Evolutionary conservation across 2,888 invertebrate species (phyloP), one percentile per base, ranked within the genome.

Genomic region (Drosophila leonis): DNA sequence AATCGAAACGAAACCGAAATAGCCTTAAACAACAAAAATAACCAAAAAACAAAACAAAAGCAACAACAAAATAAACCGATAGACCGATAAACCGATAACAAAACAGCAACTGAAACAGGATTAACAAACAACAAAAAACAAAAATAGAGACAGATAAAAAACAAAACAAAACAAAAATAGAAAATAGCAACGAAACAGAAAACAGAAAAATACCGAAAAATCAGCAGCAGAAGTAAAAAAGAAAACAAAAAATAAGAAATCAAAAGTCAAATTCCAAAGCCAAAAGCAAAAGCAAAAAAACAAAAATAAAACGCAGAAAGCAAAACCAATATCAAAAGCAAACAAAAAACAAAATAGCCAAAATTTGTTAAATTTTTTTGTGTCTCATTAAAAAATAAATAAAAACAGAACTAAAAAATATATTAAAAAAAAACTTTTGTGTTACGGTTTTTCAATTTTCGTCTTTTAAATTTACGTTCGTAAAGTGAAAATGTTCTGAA

Each of bases 321-420:
- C 72, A 65, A 78, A 59, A 44, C 37, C 61, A 69, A 79, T 65
- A 65, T 65, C 56, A 62, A 64, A 57, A 55, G 44, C 63, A 69
- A 79, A 66, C 59, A 65, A 60, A 64, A 75, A 82, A 68, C 39
- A 77, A 89, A 90, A 90, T 88, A 90, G 90, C 86, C 90, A 90
- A 90, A 86, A 90, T 83, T 90, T 90, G 85, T 89, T 86, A 83
- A 90, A 84, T 87, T 89, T 81, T 68, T 82, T 88, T 85, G 72
- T 82, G 72, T 71, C 67, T 66, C 68, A 72, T 73, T 70, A 68
- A 35, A 68, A 69, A 48, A 35, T 37, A 59, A 35, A 66, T 68
- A 57, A 29, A 33, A 63, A 54, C 37, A 42, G 29, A 64, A 69
- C 49, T 49, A 52, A 57, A 59, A 29, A 7, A 31, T 31, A 20